Base-by-base conservation (phyloP, 2,113 vertebrate genomes). In the Poecile atricapillus region DNA sequence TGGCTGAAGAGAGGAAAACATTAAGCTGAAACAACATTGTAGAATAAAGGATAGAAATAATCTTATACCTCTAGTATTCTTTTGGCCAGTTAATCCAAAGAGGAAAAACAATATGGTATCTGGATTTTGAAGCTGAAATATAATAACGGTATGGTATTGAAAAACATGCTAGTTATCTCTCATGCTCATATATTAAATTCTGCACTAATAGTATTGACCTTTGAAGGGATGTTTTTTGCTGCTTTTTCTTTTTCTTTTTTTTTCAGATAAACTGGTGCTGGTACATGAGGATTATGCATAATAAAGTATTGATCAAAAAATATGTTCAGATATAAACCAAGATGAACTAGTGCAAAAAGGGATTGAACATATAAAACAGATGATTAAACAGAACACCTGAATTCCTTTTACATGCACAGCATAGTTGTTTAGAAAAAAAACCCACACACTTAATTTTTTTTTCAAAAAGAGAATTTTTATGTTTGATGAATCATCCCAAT, bases 1-100 rank as follows among this genome's bases (percentile, higher is more conserved):
- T 25, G 11, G 5, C 22, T 0, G 1, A 67, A 17, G n/a, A n/a
- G 46, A 68, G 24, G 31, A 41, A 14, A 67, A 27, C 2, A 2
- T 35, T 12, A 87, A 49, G 4, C 9, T 37, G 12, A 55, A 82
- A 62, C 4, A 59, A 5, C 2, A 6, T 13, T 64, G 14, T 4
- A 70, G 33, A 63, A 52, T 75, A 69, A 64, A 75, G 52, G 9
- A 75, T 37, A 30, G 85, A 79, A 71, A 44, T 3, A 64, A 15
- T 47, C 7, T 47, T 47, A 25, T 3, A 25, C 7, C 10, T 77
- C 22, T 60, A 35, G 10, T 50, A 11, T 50, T 6, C 15, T 75
- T 82, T 93, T 2, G 1, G 16, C 35, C 19, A 68, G 4, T 68
- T 86, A 33, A 68, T 88, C 43, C 11, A 47, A 37, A 64, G 27